phyloP scores from a whole-genome alignment of 2,113 vertebrate genomes.

The Xiphophorus couchianus region DNA sequence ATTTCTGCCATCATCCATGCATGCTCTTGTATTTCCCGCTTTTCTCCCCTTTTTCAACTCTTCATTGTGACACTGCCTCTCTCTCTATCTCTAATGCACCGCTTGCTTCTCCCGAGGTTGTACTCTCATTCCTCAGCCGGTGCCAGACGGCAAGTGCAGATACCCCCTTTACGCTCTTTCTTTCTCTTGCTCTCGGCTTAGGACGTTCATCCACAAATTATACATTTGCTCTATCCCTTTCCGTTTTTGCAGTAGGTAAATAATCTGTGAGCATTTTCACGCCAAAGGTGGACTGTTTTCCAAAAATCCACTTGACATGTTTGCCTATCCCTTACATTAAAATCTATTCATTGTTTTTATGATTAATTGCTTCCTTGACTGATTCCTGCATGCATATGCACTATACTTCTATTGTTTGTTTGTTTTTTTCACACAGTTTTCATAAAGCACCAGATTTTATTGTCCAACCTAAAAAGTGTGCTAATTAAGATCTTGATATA shows the following conservation, averaged over 20 bases:
- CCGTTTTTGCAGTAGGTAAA: conserved; percentile 9
- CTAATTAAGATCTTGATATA: no score
- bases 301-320: conserved; percentile 10
- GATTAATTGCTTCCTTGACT: conserved; percentile 31
- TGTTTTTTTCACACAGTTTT: conserved; percentile 1
- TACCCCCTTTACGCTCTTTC: conserved; percentile 39
- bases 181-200: conserved; percentile 8
- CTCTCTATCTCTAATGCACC: conserved; percentile 26
- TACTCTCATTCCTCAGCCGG: conserved; percentile 47
- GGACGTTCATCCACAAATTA: conserved; percentile 25
- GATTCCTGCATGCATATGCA: not conserved
- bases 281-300: conserved; percentile 21
- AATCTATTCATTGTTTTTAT: conserved; percentile 22
- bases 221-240: not conserved
- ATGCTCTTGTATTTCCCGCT: conserved; percentile 27
- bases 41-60: conserved; percentile 20
- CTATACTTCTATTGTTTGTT: not conserved
- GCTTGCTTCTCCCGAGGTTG: conserved; percentile 58
- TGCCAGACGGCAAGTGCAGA: conserved; percentile 68
- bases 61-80: conserved; percentile 41
- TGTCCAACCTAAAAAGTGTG: not conserved
- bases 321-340: conserved; percentile 3
- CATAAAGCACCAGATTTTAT: not conserved
- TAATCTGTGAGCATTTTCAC: conserved; percentile 16
- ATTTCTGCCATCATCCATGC: conserved; percentile 42